Evolutionary conservation across 2,888 invertebrate species (phyloP).

Genomic region (Eupithecia exiguata): DNA sequence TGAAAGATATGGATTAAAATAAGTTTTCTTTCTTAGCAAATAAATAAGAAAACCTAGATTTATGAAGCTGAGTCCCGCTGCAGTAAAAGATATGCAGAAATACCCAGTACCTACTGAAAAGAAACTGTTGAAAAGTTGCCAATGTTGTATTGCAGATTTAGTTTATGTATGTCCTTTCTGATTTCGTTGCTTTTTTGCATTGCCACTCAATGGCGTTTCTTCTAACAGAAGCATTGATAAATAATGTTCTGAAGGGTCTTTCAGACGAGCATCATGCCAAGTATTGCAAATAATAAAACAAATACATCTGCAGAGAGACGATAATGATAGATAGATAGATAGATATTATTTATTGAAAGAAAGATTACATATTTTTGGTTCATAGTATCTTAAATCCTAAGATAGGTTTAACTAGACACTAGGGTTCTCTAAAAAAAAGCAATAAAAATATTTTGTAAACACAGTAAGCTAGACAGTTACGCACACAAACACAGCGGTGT

Average conservation of each 20-base stretch:
- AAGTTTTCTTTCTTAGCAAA: not conserved
- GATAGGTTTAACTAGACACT: too few relatives aligned
- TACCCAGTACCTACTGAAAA: not conserved
- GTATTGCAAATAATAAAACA: too few relatives aligned
- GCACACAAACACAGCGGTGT: too few relatives aligned
- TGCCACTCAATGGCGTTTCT: not conserved
- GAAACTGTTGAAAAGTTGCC: not conserved
- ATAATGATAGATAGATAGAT: too few relatives aligned
- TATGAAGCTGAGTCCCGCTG: not conserved
- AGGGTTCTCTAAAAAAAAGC: too few relatives aligned
- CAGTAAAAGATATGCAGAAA: not conserved
- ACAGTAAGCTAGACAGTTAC: too few relatives aligned
- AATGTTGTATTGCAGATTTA: not conserved
- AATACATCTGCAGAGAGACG: too few relatives aligned
- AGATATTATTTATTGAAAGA: too few relatives aligned
- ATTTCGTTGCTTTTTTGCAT: not conserved
- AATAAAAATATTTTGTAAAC: too few relatives aligned
- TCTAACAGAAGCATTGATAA: not conserved
- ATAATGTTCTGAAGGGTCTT: not conserved
- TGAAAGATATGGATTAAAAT: not conserved
- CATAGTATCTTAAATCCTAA: too few relatives aligned
- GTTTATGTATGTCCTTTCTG: not conserved
- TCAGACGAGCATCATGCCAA: not conserved
- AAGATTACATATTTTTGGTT: too few relatives aligned
- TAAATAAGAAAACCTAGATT: not conserved